Evolutionary conservation across 2,888 invertebrate species (phyloP), one percentile per base, ranked within the genome.

Genomic region (Rutpela maculata): DNA sequence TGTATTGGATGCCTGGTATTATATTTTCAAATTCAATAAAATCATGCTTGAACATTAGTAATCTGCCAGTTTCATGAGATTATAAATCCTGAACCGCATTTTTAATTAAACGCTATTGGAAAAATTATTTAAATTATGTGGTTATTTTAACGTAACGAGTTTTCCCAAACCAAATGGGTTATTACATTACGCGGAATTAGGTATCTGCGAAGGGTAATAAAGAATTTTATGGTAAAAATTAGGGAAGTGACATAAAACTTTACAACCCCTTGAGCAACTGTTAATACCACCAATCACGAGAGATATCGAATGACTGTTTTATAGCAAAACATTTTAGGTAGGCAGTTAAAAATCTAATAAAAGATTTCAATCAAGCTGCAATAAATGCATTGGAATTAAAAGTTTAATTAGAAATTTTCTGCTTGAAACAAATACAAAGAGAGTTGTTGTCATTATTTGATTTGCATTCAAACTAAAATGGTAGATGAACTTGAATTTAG

Each of bases 171-270:
- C 38, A 43, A 50, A 50, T 50, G 50, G 50, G n/a, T 50, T 50
- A 15, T 50, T 15, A 5, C 50, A 50, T 50, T n/a, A 50, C n/a
- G n/a, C n/a, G 50, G n/a, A 50, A 50, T 50, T 43, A 65, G 43
- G 38, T 38, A 31, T 65, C 19, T 43, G 38, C 31, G 38, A 65
- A 3, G 43, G 19, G 11, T 43, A 38, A 50, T 50, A 65, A 63
- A 35, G 12, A 38, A 65, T 43, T 65, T 65, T 18, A 38, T 43
- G 17, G 38, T 31, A 60, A 43, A 65, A 65, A 65, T 17, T 65
- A 65, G 65, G 19, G 31, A 65, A 65, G 18, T 65, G 65, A 18
- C 65, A 43, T 65, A 43, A 65, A 65, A 43, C 43, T 65, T 65
- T 65, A 65, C 17, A 50, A 65, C 12, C 65, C 19, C 65, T 38